Evolutionary conservation across 2,113 vertebrate genomes (phyloP).

Genomic region (Chelonoidis abingdonii): DNA sequence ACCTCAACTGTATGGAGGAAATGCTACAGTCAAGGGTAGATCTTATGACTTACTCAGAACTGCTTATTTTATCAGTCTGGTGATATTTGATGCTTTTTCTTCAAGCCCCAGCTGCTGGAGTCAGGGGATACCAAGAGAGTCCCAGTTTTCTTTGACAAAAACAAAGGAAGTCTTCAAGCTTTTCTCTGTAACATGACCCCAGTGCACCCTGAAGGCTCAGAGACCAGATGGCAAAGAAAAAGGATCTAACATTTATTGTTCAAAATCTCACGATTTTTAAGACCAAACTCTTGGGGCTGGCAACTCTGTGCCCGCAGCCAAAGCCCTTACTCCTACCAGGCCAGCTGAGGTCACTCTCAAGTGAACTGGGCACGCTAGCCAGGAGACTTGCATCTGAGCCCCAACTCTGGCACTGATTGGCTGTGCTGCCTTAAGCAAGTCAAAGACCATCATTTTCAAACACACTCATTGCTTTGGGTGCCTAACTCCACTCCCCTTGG

Average conservation of each 20-base stretch:
- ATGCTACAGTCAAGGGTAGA: background rate
- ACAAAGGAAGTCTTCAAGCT: background rate
- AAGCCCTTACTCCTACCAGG: background rate
- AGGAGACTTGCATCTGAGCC: background rate
- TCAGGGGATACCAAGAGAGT: fast-evolving
- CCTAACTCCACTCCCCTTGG: fast-evolving
- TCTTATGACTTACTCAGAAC: background rate
- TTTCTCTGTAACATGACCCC: background rate
- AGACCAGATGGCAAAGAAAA: background rate
- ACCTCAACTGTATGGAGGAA: background rate
- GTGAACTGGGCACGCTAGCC: background rate
- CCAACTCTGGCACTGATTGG: background rate
- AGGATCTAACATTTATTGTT: background rate
- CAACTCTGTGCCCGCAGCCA: background rate
- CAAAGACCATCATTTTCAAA: background rate
- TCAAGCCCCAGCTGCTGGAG: background rate
- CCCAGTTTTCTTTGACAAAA: background rate
- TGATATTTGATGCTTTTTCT: background rate
- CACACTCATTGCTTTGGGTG: background rate
- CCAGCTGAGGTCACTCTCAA: background rate
- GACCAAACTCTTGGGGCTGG: background rate
- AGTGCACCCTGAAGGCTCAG: background rate
- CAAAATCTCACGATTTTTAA: background rate
- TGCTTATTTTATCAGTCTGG: background rate
- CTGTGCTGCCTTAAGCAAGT: background rate